These are phyloP conservation scores for Sarcophaga rosellei DNA, from an alignment of 2,888 invertebrate genomes.

Conservation along the genomic window DNA sequence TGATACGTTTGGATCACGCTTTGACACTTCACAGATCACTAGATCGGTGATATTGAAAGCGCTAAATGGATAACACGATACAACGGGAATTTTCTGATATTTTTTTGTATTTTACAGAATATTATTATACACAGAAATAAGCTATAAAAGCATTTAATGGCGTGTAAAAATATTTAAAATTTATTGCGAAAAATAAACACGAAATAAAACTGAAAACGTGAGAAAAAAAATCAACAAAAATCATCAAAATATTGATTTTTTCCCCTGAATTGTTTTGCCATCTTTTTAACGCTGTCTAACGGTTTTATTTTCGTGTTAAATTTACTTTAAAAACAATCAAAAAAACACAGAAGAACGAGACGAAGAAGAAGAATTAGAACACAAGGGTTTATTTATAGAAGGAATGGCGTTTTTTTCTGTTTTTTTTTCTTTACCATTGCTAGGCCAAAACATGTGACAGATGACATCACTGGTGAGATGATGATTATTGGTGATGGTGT, in stretches of 20 bases:
- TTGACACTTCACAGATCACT: too few species aligned
- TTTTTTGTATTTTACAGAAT: too few species aligned
- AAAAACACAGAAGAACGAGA: not conserved
- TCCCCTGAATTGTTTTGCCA: not conserved
- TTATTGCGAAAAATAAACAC: too few species aligned
- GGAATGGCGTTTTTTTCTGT: slow-evolving; percentile 7
- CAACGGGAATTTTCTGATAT: too few species aligned
- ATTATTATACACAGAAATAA: too few species aligned
- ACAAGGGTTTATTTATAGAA: slow-evolving; percentile 52
- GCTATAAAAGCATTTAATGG: too few species aligned
- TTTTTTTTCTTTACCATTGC: slow-evolving; percentile 4
- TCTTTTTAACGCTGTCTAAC: slow-evolving; percentile 42
- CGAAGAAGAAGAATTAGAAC: not conserved
- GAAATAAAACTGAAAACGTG: not conserved
- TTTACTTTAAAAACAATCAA: not conserved
- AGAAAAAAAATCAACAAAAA: not conserved
- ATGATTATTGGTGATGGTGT: slow-evolving; percentile 45
- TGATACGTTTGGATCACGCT: too few species aligned
- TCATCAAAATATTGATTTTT: slow-evolving; percentile 51
- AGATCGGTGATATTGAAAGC: too few species aligned
- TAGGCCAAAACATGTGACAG: slow-evolving; percentile 67
- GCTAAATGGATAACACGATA: too few species aligned
- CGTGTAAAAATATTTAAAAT: not conserved
- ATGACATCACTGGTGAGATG: slow-evolving; percentile 69
- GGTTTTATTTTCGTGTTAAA: not conserved